Evolutionary conservation across 2,888 invertebrate genomes (phyloP), one percentile per base, ranked within the genome.

Genomic region (Allophyes oxyacanthae): DNA sequence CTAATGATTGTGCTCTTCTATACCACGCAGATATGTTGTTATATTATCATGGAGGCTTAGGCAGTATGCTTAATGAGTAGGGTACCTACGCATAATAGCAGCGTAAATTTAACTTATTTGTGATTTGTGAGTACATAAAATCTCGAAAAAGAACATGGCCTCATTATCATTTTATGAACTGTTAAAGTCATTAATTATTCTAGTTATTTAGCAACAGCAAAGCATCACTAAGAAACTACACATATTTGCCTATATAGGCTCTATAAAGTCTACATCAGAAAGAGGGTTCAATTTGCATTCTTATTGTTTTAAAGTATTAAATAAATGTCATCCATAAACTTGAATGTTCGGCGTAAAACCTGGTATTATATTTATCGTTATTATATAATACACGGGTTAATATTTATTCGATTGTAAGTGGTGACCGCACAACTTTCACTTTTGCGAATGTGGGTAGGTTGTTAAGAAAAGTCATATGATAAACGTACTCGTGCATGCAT

Each of bases 361-460:
- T 62, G 63, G 79, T 81, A 81, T 48, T 64, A 53, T 84, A 84
- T 86, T 85, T 85, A 89, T 87, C 82, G 78, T 68, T 60, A 81
- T 92, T 92, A 82, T 85, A 72, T 86, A 92, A 92, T 77, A 77
- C 81, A 72, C 77, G 79, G 85, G 86, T 88, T 89, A 87, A 89
- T 90, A 89, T 91, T 89, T 89, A 89, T 91, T 87, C 86, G 90
- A 90, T 90, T 91, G 91, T 89, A 81, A 83, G 82, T 75, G 82
- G 82, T 84, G 84, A 84, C 82, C 82, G 82, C 76, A 72, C 83
- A 77, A 84, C 92, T 92, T 92, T 92, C 92, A 88, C 92, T 92
- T 89, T 84, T 77, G 85, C 87, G 79, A 81, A 82, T 84, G 75
- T 77, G 64, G 67, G 72, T 78, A 79, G 61, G 72, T 69, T 59